phyloP scores from a whole-genome alignment of 1,140 invertebrate genomes.

The Bemisia tabaci region DNA sequence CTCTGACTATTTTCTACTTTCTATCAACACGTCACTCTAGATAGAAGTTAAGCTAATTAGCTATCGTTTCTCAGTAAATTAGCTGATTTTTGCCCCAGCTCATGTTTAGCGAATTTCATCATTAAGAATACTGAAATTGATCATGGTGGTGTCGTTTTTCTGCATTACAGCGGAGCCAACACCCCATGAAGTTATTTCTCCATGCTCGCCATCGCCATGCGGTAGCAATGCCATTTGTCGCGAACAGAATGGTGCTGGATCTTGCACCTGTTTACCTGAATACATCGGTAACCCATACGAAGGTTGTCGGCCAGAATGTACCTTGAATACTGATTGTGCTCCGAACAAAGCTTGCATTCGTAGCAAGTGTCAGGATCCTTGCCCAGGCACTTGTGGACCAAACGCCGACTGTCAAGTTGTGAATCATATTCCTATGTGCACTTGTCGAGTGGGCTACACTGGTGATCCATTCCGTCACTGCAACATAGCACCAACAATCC shows the following conservation, averaged over 20 bases:
- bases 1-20: too few species aligned
- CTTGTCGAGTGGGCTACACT: conserved; percentile 43
- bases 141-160: conserved; percentile 7
- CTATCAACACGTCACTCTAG: too few species aligned
- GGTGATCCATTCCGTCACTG: conserved; percentile 48
- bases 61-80: too few species aligned
- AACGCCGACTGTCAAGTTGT: conserved; percentile 50
- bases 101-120: too few species aligned
- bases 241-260: conserved; percentile 47
- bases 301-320: conserved; percentile 51
- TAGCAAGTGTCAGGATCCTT: conserved; percentile 54
- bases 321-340: conserved; percentile 47
- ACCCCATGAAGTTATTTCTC: conserved; percentile 25
- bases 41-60: too few species aligned
- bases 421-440: conserved; percentile 53
- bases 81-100: too few species aligned
- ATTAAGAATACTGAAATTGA: too few species aligned
- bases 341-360: conserved; percentile 44
- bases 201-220: conserved; percentile 52
- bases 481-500: conserved; percentile 16
- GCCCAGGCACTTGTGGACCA: conserved; percentile 47
- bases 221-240: conserved; percentile 53
- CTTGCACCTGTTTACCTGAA: conserved; percentile 45
- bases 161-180: conserved; percentile 20
- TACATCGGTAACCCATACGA: conserved; percentile 35